Evolutionary conservation across 2,113 vertebrate species (phyloP), one percentile per base, ranked within the genome.

Genomic region (Ciconia boyciana): DNA sequence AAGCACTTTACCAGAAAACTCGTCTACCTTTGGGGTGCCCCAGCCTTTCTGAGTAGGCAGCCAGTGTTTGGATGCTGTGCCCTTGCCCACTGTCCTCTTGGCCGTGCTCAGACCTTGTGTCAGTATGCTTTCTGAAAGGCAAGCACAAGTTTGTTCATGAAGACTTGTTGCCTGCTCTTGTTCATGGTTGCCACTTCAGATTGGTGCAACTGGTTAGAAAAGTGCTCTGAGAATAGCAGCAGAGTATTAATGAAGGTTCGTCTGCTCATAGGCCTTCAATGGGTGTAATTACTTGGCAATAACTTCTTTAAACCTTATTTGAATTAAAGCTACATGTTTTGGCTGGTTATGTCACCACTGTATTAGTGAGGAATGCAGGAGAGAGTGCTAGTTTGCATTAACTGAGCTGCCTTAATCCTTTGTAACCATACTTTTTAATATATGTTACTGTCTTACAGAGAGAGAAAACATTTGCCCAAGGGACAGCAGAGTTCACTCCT

Each of bases 281-380:
- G 72, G 88, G 87, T 90, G 95, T 95, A 93, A 96, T 97, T 93
- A 87, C 95, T 95, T 96, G 94, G 95, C 96, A 97, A 70, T 76
- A 87, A 94, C 89, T 84, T 81, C 93, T 92, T 87, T 78, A 90
- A 95, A 93, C 74, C 74, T 70, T 85, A 77, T 68, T 95, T 96
- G 94, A 95, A 92, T 84, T 83, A 94, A 95, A 84, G 65, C 89
- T 96, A 70, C 93, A 80, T 95, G 91, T 93, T 97, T 96, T 94
- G 96, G 82, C 87, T 91, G 80, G 91, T 94, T 90, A 51, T 92
- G 89, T 94, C 90, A 94, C 76, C 65, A 0, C 75, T 83, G 79
- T 75, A 68, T 97, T 93, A 87, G 89, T 31, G 91, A 92, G 95
- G 94, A 96, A 95, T 85, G 94, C 82, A 87, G 92, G 78, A 65